Base-by-base conservation (phyloP, 2,113 vertebrate genomes). In the Atlantisia rogersi region DNA sequence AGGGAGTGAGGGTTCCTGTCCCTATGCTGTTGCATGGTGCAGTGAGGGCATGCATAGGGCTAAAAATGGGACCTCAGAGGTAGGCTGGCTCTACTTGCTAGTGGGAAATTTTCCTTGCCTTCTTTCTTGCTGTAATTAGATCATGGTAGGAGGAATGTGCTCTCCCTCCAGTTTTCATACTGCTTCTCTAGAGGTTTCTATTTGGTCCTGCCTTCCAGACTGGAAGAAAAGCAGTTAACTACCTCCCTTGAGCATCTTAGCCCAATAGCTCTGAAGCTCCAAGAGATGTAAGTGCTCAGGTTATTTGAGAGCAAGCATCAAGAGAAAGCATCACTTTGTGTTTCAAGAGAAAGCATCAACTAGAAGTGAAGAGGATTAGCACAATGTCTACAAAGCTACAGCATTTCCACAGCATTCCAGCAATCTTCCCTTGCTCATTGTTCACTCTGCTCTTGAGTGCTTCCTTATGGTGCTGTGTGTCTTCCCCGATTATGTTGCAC, bases 11-110 rank as follows among this genome's bases (percentile, higher is more conserved):
- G 37, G 11, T 74, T 77, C 15, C 29, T 26, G 24, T 12, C 20
- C 21, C 20, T 29, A 78, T 1, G 2, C 5, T 67, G 17, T 28
- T 50, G 28, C 0, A 0, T 31, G 25, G 31, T 19, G 15, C 3
- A 1, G 20, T 37, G 40, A 16, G 44, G 44, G 42, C 26, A 22
- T 20, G 25, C 12, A 68, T 2, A 10, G 58, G 29, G 63, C 39
- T 76, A 48, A 69, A 74, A 82, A 37, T 3, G 14, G 24, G 14
- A 70, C 2, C 24, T 82, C 42, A 55, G 40, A 63, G 13, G 48
- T 9, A 74, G 16, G n/a, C 37, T 29, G 20, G 29, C 40, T 78
- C 69, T 81, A 20, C 44, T 81, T 53, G 29, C 8, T 68, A 16
- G 16, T 1, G 4, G 32, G 29, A 64, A 60, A 56, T 50, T 40